phyloP scores from a whole-genome alignment of 2,113 vertebrate genomes.

The Gobio gobio region DNA sequence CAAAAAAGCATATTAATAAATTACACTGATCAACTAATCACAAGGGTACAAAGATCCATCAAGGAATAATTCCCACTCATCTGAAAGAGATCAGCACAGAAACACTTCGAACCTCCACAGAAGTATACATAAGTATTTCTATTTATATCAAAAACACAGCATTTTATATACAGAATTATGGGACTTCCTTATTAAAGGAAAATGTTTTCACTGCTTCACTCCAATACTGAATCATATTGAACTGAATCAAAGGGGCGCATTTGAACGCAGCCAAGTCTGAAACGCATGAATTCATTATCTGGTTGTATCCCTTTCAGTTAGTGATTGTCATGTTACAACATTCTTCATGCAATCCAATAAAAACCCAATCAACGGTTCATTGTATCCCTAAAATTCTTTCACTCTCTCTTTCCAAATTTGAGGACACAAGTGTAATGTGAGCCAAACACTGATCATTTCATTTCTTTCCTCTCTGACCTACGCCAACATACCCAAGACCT shows the following conservation, averaged over 20 bases:
- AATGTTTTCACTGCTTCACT: slow-evolving; percentile 58
- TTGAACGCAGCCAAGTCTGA: neutral
- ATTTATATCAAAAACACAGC: slow-evolving; percentile 72
- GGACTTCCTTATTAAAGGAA: slow-evolving; percentile 76
- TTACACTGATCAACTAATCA: slow-evolving; percentile 58
- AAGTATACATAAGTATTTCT: slow-evolving; percentile 69
- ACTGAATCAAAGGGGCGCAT: slow-evolving; percentile 49
- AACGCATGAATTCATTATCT: neutral
- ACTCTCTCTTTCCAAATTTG: neutral
- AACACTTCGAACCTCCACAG: slow-evolving; percentile 64
- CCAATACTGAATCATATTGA: slow-evolving; percentile 58
- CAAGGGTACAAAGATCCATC: slow-evolving; percentile 56
- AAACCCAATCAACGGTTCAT: neutral
- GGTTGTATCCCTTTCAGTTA: neutral
- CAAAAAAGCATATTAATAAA: slow-evolving; percentile 63
- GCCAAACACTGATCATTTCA: neutral
- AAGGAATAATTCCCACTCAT: slow-evolving; percentile 58
- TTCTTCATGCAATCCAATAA: neutral
- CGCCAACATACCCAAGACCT: neutral
- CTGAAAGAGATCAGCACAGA: slow-evolving; percentile 62
- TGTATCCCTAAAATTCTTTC: neutral
- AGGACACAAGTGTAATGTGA: neutral
- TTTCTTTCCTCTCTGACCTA: neutral
- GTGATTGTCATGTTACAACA: neutral
- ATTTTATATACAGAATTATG: slow-evolving; percentile 71